Conservation (phyloP, 2,113 vertebrate genomes). For the Microcebus griseorufus region DNA sequence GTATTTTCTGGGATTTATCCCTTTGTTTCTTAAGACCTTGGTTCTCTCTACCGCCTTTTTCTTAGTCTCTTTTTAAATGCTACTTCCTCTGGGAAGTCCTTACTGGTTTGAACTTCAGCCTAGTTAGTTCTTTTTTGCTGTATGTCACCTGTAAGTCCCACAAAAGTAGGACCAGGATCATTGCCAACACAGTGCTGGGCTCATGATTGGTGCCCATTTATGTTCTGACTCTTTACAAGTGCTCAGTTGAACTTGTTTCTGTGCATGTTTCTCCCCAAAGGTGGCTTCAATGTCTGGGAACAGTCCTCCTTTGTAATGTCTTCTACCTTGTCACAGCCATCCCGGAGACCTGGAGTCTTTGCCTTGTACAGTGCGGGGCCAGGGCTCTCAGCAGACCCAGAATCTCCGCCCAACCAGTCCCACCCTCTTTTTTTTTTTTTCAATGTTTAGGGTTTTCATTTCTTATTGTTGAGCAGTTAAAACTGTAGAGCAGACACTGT, state of each 20-base stretch:
- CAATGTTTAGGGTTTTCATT: conserved; percentile 5
- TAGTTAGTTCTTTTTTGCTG: not conserved
- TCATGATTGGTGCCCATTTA: not conserved
- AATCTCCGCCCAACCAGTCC: not conserved
- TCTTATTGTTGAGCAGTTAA: not conserved
- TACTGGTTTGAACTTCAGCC: not conserved
- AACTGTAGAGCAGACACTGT: not conserved
- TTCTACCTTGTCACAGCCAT: not conserved
- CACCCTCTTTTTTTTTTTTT: not conserved
- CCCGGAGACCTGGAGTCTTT: not conserved
- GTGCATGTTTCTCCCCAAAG: not conserved
- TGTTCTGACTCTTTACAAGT: not conserved
- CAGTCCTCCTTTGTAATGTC: not conserved
- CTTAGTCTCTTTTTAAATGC: not conserved
- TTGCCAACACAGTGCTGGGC: not conserved
- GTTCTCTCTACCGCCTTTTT: not conserved
- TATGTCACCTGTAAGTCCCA: not conserved
- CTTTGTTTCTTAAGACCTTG: not conserved
- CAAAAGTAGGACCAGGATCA: fast-evolving
- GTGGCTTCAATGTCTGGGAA: not conserved
- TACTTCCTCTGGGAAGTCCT: not conserved
- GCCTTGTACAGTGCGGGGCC: not conserved
- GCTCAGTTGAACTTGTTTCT: not conserved
- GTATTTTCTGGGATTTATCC: not conserved
- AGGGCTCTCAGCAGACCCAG: not conserved